These are phyloP conservation scores for Hydraecia micacea DNA, from an alignment of 2,888 invertebrate species.

Conservation along the genomic window DNA sequence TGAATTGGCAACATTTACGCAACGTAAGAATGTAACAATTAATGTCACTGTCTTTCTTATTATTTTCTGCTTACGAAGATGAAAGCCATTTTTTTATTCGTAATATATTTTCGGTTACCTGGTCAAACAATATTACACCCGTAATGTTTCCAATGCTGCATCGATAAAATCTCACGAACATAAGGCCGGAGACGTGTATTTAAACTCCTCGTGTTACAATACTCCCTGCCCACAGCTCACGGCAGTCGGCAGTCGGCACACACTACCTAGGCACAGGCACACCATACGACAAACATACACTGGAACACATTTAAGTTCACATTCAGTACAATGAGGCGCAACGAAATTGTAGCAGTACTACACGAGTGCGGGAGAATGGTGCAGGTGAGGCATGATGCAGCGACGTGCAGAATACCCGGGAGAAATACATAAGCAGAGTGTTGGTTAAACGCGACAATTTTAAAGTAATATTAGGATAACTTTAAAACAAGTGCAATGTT, in stretches of 20 bases:
- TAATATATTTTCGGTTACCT: conserved; percentile 3
- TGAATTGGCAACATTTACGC: not conserved
- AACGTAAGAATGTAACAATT: not conserved
- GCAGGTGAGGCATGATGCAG: not conserved
- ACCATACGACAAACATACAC: conserved; percentile 15
- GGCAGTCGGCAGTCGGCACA: not conserved
- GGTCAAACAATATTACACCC: not conserved
- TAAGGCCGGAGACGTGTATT: conserved; percentile 1
- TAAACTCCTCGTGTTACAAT: conserved; percentile 5
- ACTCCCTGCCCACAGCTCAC: conserved; percentile 1
- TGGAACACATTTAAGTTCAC: conserved; percentile 35
- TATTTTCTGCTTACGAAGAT: conserved; percentile 11
- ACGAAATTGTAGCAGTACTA: conserved; percentile 37
- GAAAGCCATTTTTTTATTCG: not conserved
- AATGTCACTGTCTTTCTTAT: conserved; percentile 7
- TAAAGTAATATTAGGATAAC: not conserved
- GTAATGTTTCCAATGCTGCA: not conserved
- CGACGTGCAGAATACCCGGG: conserved; percentile 4
- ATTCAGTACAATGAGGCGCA: conserved; percentile 34
- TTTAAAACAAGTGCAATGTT: not conserved
- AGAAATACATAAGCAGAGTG: not conserved
- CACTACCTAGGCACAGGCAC: not conserved
- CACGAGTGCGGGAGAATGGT: conserved; percentile 13
- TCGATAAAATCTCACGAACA: conserved; percentile 4
- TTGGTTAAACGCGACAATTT: not conserved